Conservation (phyloP, 2,113 vertebrate genomes). For the Prochilodus magdalenae region DNA sequence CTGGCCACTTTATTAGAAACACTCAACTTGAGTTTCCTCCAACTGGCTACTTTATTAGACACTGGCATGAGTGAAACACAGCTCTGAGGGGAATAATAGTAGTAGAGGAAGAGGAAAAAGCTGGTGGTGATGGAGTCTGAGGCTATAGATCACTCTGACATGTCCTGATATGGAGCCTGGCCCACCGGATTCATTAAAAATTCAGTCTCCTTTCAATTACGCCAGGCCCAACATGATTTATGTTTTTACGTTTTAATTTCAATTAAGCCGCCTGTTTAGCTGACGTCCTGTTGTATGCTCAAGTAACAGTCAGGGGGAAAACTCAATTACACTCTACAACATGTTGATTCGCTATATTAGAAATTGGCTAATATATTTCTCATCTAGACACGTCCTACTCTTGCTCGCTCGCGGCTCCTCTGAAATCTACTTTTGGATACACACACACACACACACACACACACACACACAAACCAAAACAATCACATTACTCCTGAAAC, state of each 20-base stretch:
- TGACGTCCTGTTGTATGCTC: conserved; percentile 65
- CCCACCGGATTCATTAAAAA: conserved; percentile 68
- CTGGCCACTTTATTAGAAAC: too few relatives aligned
- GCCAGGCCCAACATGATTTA: conserved; percentile 71
- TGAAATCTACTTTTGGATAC: conserved; percentile 66
- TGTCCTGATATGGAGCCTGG: conserved; percentile 67
- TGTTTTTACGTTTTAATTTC: conserved; percentile 78
- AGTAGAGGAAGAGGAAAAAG: neutral
- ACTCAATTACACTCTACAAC: conserved; percentile 70
- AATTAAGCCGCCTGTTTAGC: conserved; percentile 67
- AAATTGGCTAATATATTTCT: conserved; percentile 73
- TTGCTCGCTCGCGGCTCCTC: conserved; percentile 56
- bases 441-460: neutral
- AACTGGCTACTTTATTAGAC: too few relatives aligned
- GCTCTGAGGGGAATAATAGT: too few relatives aligned
- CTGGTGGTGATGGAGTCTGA: conserved; percentile 53
- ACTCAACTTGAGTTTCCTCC: too few relatives aligned
- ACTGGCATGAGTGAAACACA: too few relatives aligned
- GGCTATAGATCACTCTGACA: conserved; percentile 74
- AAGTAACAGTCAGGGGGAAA: conserved; percentile 62
- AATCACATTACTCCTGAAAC: conserved; percentile 31
- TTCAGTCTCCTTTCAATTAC: conserved; percentile 74
- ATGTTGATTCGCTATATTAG: conserved; percentile 52
- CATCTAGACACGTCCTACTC: conserved; percentile 72
- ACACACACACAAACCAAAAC: neutral